Conservation (phyloP, 2,888 invertebrate genomes). For the Vanessa cardui region DNA sequence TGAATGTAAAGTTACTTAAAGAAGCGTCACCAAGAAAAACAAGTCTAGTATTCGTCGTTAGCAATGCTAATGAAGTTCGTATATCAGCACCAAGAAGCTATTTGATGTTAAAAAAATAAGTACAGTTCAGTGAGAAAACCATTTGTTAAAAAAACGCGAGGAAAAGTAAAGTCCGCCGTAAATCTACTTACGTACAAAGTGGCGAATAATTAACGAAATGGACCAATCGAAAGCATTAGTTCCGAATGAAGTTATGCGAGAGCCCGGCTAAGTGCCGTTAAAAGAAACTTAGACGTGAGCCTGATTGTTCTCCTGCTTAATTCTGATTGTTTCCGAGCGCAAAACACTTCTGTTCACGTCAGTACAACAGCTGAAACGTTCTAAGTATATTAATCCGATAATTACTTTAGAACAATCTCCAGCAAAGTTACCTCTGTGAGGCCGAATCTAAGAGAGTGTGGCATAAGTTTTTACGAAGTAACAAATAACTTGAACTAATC, state of each 20-base stretch:
- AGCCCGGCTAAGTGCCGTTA: constrained; percentile 77
- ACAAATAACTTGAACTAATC: constrained; percentile 67
- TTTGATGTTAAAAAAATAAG: constrained; percentile 43
- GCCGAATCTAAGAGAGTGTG: constrained; percentile 60
- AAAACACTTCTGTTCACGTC: constrained; percentile 72
- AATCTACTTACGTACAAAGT: constrained; percentile 82
- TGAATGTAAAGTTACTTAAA: constrained; percentile 8
- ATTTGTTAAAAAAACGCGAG: constrained; percentile 62
- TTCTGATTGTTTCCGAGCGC: constrained; percentile 78
- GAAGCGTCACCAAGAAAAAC: constrained; percentile 16
- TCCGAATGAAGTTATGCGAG: constrained; percentile 75
- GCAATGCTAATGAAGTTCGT: constrained; percentile 31
- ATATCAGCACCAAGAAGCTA: constrained; percentile 32
- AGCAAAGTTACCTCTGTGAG: constrained; percentile 63
- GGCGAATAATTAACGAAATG: constrained; percentile 83
- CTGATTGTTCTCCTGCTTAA: constrained; percentile 77
- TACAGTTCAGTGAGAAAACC: constrained; percentile 51
- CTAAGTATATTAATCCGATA: constrained; percentile 79
- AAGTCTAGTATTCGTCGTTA: constrained; percentile 19
- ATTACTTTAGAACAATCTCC: constrained; percentile 80
- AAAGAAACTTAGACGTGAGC: constrained; percentile 80
- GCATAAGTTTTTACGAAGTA: constrained; percentile 69
- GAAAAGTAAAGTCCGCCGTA: constrained; percentile 65
- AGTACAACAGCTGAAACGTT: constrained; percentile 63
- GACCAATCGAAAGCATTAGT: constrained; percentile 81